Evolutionary conservation across 2,113 vertebrate species (phyloP), one percentile per base, ranked within the genome.

Genomic region (Anolis sagrei): DNA sequence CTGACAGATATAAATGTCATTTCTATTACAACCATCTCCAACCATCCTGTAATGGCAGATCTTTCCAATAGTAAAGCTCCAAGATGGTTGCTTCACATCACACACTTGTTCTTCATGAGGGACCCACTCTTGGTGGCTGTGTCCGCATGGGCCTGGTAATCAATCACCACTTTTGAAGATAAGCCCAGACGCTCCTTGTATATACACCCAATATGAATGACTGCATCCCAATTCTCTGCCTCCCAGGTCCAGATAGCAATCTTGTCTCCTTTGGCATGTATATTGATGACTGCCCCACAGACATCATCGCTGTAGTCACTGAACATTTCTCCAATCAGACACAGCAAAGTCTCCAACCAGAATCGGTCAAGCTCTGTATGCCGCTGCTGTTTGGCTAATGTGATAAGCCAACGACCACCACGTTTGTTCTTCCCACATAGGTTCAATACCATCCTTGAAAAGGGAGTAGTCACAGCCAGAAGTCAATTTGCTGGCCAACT

Each of bases 351-450:
- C 83, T 98, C 97, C 86, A 97, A 90, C 98, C 97, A 98, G 90
- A 98, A 97, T 7, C 85, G 94, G 88, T 98, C 97, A 83, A 98
- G 96, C 66, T 98, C 96, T 0, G 91, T 93, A 88, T 97, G 97
- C 19, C 97, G 94, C 88, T 97, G 97, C 90, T 98, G 97, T 87
- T 97, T 98, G 83, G 97, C 95, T 13, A 98, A 91, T 7, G 97
- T 97, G 89, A 98, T 95, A 54, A 98, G 95, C 98, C 97, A 98
- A 88, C 98, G 97, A 73, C 98, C 97, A 0, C 98, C 98, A 7
- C 95, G 90, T 88, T 97, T 98, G 85, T 98, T 98, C 98, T 91
- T 98, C 98, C 98, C 98, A 98, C 98, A 98, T 98, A 54, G 97
- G 98, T 89, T 97, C 94, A 0, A 98, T 98, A 48, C 98, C 97